Percentiles rank a stretch among this genome's conserved stretches.
Conservation (phyloP, 2,113 vertebrate species). For the Notiomystis cincta region DNA sequence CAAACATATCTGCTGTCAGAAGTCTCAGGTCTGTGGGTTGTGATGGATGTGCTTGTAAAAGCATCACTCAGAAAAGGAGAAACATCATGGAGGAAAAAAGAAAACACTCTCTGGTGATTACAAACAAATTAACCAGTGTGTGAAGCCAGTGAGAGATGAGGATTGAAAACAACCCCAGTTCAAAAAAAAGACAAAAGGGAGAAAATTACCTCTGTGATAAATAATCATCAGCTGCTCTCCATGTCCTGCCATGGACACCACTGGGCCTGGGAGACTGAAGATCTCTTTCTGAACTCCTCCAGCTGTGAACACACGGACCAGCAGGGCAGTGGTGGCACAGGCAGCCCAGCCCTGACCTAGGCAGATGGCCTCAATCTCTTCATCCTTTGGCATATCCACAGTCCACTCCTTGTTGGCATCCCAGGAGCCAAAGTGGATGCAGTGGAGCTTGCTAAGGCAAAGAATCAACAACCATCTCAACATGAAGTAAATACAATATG, state of each 20-base stretch:
- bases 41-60: not conserved
- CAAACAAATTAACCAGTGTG: not conserved
- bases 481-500: fast-evolving
- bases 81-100: not conserved
- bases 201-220: slow-evolving; percentile 85
- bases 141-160: not conserved
- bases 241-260: slow-evolving; percentile 88
- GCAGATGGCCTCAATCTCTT: slow-evolving; percentile 85
- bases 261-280: slow-evolving; percentile 86
- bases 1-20: not conserved
- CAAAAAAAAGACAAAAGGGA: not conserved
- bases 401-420: slow-evolving; percentile 97
- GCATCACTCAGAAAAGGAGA: not conserved
- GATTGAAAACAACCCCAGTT: not conserved
- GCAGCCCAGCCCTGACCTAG: slow-evolving; percentile 91
- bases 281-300: slow-evolving; percentile 91
- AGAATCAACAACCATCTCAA: not conserved
- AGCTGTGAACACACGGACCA: slow-evolving; percentile 84
- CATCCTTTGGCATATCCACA: slow-evolving; percentile 85
- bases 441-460: slow-evolving; percentile 88
- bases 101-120: not conserved
- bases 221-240: slow-evolving; percentile 88
- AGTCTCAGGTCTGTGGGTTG: not conserved
- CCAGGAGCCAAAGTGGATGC: slow-evolving; percentile 94
- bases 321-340: slow-evolving; percentile 80